Percentiles rank a stretch among this genome's conserved stretches.
Evolutionary conservation across 2,797 vertebrate genomes (phyloP).

Genomic region (Gobio occitaniae): DNA sequence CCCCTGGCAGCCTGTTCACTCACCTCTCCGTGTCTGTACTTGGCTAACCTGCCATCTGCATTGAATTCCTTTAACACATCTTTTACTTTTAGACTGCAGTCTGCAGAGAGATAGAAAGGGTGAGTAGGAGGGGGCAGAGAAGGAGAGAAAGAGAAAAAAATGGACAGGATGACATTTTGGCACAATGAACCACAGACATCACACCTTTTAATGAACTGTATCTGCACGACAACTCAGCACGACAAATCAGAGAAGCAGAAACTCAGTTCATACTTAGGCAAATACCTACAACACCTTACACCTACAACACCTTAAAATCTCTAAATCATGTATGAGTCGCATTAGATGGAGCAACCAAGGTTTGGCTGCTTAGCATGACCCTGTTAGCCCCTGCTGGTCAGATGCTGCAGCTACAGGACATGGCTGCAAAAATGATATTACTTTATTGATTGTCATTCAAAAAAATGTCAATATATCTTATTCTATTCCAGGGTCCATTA

Average conservation of each 20-base stretch:
- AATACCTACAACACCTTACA: not conserved
- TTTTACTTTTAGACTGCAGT: conserved; percentile 90
- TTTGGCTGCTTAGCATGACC: not conserved
- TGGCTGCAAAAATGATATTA: not conserved
- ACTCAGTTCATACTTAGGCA: not conserved
- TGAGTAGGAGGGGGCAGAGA: not conserved
- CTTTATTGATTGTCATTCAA: not conserved
- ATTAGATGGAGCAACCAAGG: not conserved
- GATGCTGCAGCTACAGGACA: not conserved
- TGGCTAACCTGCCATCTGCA: conserved; percentile 81
- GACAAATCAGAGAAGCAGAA: not conserved
- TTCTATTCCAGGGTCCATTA: too few species aligned
- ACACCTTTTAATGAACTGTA: conserved; percentile 9
- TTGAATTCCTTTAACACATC: conserved; percentile 89
- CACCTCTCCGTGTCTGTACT: conserved; percentile 87
- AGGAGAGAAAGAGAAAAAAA: not conserved
- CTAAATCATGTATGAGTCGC: not conserved
- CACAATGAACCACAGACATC: not conserved
- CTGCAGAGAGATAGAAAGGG: conserved; percentile 68
- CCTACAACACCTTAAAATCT: not conserved
- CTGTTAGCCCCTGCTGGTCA: conserved; percentile 1
- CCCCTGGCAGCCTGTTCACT: conserved; percentile 63
- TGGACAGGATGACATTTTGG: not conserved
- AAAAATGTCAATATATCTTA: too few species aligned
- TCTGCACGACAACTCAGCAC: not conserved